Evolutionary conservation across 1,140 invertebrate genomes (phyloP).

Genomic region (Delia radicum): DNA sequence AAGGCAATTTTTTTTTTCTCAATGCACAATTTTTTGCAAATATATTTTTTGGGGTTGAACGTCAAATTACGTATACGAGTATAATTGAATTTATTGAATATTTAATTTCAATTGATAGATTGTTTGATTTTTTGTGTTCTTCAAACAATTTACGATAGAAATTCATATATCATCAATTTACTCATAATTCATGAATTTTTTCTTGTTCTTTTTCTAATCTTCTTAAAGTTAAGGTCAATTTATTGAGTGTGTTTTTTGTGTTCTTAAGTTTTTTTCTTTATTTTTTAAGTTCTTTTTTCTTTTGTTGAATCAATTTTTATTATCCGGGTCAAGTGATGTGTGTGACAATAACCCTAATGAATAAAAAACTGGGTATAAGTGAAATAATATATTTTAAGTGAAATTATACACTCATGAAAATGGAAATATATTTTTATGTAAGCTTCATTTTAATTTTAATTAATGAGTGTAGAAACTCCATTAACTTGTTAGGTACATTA

Average conservation of each 20-base stretch:
- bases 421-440: too few species aligned
- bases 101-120: neutral
- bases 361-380: neutral
- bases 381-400: neutral
- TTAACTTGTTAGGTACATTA: too few species aligned
- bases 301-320: neutral
- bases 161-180: neutral
- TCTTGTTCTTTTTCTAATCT: neutral
- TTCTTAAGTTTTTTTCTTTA: neutral
- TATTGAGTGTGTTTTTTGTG: neutral
- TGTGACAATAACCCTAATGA: neutral
- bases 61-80: neutral
- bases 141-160: neutral
- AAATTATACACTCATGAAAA: too few species aligned
- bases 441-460: too few species aligned
- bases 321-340: neutral
- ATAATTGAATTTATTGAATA: neutral
- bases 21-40: too few species aligned
- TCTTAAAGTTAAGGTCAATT: neutral
- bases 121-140: too few species aligned
- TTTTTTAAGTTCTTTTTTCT: neutral
- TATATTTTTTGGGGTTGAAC: too few species aligned
- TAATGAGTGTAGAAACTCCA: too few species aligned
- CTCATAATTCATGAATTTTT: neutral
- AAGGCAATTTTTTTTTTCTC: too few species aligned